phyloP scores from a whole-genome alignment of 1,140 invertebrate genomes.

The Philopotamus ludificatus region DNA sequence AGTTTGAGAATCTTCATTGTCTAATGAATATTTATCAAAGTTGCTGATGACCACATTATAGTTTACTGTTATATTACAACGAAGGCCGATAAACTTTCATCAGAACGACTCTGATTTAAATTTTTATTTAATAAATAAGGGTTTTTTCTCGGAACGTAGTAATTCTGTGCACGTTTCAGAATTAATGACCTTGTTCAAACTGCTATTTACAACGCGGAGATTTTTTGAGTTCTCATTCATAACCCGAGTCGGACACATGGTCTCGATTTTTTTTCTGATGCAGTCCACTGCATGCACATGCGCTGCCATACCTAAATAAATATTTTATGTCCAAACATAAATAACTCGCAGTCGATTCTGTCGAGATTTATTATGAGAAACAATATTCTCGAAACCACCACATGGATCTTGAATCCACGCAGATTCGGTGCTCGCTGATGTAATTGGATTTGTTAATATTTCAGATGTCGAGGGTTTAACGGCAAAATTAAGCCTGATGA shows the following conservation, averaged over 20 bases:
- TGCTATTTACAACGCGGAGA: too few relatives aligned
- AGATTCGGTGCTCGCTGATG: neutral
- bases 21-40: too few relatives aligned
- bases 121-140: too few relatives aligned
- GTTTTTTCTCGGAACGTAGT: too few relatives aligned
- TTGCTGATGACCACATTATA: neutral
- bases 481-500: constrained; percentile 37
- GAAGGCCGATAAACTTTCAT: neutral
- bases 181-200: too few relatives aligned
- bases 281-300: neutral
- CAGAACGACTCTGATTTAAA: too few relatives aligned
- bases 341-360: neutral
- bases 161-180: too few relatives aligned
- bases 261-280: constrained; percentile 3
- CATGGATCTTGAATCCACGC: neutral
- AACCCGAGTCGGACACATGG: too few relatives aligned
- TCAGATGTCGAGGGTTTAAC: constrained; percentile 39
- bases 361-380: constrained; percentile 14
- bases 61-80: neutral
- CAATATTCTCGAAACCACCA: neutral
- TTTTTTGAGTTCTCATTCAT: too few relatives aligned
- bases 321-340: constrained; percentile 8
- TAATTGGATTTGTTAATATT: constrained; percentile 11
- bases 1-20: too few relatives aligned
- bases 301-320: neutral